phyloP scores from a whole-genome alignment of 2,113 vertebrate species.

The Cebidichthys violaceus region DNA sequence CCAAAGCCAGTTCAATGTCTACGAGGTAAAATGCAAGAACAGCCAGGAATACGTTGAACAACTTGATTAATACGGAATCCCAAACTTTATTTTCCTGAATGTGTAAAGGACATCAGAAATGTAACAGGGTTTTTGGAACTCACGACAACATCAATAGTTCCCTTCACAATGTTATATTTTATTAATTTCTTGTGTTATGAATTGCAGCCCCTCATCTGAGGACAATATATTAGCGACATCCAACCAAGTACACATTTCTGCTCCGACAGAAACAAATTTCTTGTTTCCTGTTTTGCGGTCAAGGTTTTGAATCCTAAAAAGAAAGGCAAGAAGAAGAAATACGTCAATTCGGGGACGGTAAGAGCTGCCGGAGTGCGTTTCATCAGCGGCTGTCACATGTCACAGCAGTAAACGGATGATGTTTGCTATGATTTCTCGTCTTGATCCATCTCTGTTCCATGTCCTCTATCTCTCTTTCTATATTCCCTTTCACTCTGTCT shows the following conservation, averaged over 20 bases:
- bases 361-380: slow-evolving; percentile 64
- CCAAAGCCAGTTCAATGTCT: slow-evolving; percentile 96
- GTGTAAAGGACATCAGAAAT: neutral
- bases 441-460: neutral
- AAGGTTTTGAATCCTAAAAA: slow-evolving; percentile 96
- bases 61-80: neutral
- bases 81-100: neutral
- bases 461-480: neutral
- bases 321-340: slow-evolving; percentile 99
- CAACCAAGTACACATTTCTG: neutral
- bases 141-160: neutral
- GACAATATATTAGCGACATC: neutral
- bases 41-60: neutral
- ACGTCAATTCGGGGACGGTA: slow-evolving; percentile 95
- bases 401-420: slow-evolving; percentile 10
- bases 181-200: slow-evolving; percentile 28
- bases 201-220: slow-evolving; percentile 5
- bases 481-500: neutral
- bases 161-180: slow-evolving; percentile 18
- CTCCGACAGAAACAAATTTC: neutral
- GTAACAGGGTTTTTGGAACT: slow-evolving; percentile 1
- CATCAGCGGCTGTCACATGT: slow-evolving; percentile 1
- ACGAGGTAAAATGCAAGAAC: slow-evolving; percentile 84
- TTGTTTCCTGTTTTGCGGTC: slow-evolving; percentile 19
- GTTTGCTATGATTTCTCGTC: neutral